Evolutionary conservation across 2,113 vertebrate species (phyloP), one percentile per base, ranked within the genome.

Genomic region (Solea senegalensis): DNA sequence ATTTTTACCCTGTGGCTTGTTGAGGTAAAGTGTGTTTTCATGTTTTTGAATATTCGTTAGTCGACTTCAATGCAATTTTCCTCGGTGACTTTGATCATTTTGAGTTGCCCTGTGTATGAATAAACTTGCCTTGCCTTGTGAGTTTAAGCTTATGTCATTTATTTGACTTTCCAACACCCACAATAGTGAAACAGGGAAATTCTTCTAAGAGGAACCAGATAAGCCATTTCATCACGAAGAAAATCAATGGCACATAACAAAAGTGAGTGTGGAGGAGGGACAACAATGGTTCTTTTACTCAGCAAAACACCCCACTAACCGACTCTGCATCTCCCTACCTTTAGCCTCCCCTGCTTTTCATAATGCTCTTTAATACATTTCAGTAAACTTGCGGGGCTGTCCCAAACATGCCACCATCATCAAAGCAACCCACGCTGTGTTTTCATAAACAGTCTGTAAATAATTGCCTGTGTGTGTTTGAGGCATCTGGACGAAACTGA

Each of bases 261-360:
- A 66, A 74, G 60, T 16, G 51, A 83, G 46, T 76, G 73, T 84
- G 86, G 69, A 67, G 78, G 84, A 82, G 68, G 57, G 50, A 74
- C 53, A 79, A 83, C 72, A 72, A 82, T 74, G 41, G 67, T 68
- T 71, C 45, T 82, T 75, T 89, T 71, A 83, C 59, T 88, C 73
- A 88, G 77, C 67, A 81, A 80, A 86, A 72, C 62, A 68, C 50
- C 65, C 75, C 69, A 7, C 69, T 34, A 67, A 52, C 61, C 68
- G 49, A 1, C 14, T 64, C 53, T 80, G 79, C 69, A 81, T 80
- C 58, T 86, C 83, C 81, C 85, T 67, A 16, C 34, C 58, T 0
- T 21, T 81, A 67, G 62, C 82, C 65, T 59, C 73, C 52, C 1
- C 58, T 54, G 26, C 60, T 69, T 81, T 63, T 82, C 50, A 70